Percentiles rank a stretch among this genome's conserved stretches.
These are phyloP conservation scores for Eulemur rufifrons DNA, from an alignment of 2,113 vertebrate species.

Conservation along the genomic window DNA sequence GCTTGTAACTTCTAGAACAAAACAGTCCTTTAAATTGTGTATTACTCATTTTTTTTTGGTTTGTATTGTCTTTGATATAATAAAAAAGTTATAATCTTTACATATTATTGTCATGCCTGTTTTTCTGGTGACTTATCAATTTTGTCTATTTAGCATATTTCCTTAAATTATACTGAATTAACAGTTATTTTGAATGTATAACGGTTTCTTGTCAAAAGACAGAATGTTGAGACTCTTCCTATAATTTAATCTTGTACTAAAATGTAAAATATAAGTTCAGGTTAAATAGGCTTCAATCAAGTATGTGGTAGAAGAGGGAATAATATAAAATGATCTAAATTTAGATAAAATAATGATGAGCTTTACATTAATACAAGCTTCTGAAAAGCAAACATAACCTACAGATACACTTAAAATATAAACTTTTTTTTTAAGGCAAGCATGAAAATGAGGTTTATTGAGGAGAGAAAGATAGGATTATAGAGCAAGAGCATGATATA, in stretches of 20 bases:
- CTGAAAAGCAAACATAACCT: conserved; percentile 30
- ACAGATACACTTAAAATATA: neutral
- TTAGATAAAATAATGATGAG: conserved; percentile 23
- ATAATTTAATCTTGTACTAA: conserved; percentile 25
- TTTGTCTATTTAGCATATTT: conserved; percentile 34
- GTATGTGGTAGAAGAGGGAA: neutral
- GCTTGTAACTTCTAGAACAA: conserved; percentile 33
- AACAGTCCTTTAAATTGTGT: conserved; percentile 17
- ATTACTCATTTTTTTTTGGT: neutral
- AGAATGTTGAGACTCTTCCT: neutral
- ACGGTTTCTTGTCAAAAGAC: conserved; percentile 16
- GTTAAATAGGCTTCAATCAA: conserved; percentile 11
- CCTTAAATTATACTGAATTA: conserved; percentile 16
- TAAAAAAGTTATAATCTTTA: conserved; percentile 50
- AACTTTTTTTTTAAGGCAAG: no score
- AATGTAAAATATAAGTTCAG: conserved; percentile 15
- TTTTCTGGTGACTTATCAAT: neutral
- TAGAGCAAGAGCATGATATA: no score
- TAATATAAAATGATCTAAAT: conserved; percentile 10
- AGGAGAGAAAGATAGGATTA: no score
- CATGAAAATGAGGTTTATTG: no score
- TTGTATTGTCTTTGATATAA: conserved; percentile 57
- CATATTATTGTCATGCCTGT: neutral
- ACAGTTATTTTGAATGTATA: conserved; percentile 16
- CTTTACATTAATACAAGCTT: neutral